Evolutionary conservation across 2,888 invertebrate species (phyloP), one percentile per base, ranked within the genome.

Genomic region (Acronicta alni): DNA sequence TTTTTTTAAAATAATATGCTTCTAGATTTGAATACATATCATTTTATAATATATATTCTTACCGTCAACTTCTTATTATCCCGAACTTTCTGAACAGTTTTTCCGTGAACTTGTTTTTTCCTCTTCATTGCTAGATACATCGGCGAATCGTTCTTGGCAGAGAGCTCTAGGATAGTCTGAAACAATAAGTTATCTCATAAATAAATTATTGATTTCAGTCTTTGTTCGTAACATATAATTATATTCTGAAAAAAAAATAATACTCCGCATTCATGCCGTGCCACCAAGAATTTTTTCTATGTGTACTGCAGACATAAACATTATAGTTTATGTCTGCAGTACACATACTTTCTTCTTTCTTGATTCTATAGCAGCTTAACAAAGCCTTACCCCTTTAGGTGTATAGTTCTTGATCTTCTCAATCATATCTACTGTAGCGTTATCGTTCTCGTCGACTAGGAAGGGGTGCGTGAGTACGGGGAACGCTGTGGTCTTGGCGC

Each of bases 151-250:
- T 96, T 95, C 84, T 97, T 97, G 0, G 97, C 96, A 43, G 97
- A 97, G 48, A 99, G 95, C 93, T 99, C 99, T 89, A 99, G 98
- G 79, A 99, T 97, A 0, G 99, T 99, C 98, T 98, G 90, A 38
- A 72, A 70, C 53, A 42, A 37, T 17, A 1, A 15, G 17, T 17
- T 39, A 23, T 30, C 30, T 30, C 30, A 12, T 12, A 30, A 12
- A 3, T 12, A 23, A 23, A 23, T 6, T 23, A 3, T 23, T 23
- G 1, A 4, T n/a, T n/a, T n/a, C n/a, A n/a, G n/a, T n/a, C n/a
- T n/a, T n/a, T n/a, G n/a, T n/a, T n/a, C n/a, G n/a, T n/a, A n/a
- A n/a, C n/a, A n/a, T n/a, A n/a, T n/a, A n/a, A n/a, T n/a, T n/a
- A n/a, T n/a, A n/a, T n/a, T n/a, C n/a, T n/a, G n/a, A n/a, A n/a